Conservation (phyloP, 92 coral and sea anemone species). For the Phenganax stokvisi region DNA sequence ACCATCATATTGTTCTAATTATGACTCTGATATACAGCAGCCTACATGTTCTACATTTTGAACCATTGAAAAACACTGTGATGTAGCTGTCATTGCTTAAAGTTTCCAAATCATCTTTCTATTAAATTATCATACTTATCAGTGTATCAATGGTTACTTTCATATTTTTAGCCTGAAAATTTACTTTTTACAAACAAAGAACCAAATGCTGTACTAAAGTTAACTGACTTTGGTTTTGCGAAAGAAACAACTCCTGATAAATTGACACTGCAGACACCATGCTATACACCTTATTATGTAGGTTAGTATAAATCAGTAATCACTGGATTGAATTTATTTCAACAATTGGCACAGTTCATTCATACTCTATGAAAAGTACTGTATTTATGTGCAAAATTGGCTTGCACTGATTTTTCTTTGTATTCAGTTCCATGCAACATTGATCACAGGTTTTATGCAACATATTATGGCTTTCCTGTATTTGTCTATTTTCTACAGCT, state of each 20-base stretch:
- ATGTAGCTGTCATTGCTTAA: too few relatives aligned
- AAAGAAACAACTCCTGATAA: constrained; percentile 65
- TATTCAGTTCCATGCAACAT: neutral
- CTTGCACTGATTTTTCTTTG: neutral
- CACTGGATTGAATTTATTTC: neutral
- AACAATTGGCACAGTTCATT: neutral
- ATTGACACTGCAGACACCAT: constrained; percentile 77
- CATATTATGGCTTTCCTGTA: neutral
- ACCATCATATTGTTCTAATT: too few relatives aligned
- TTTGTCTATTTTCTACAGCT: constrained; percentile 44
- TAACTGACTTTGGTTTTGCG: constrained; percentile 99
- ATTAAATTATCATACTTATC: too few relatives aligned
- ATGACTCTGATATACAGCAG: too few relatives aligned
- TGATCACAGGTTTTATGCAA: neutral
- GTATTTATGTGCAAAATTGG: too few relatives aligned
- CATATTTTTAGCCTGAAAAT: constrained; percentile 72
- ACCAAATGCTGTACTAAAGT: constrained; percentile 65
- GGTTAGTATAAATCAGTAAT: constrained; percentile 52
- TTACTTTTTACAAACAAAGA: constrained; percentile 60
- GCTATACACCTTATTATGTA: constrained; percentile 96
- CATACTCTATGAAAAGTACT: too few relatives aligned
- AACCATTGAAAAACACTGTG: too few relatives aligned
- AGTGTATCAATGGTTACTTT: neutral
- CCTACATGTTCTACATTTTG: too few relatives aligned
- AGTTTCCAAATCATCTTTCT: too few relatives aligned